These are phyloP conservation scores for Drepana falcataria DNA, from an alignment of 2,888 invertebrate species.

Conservation along the genomic window DNA sequence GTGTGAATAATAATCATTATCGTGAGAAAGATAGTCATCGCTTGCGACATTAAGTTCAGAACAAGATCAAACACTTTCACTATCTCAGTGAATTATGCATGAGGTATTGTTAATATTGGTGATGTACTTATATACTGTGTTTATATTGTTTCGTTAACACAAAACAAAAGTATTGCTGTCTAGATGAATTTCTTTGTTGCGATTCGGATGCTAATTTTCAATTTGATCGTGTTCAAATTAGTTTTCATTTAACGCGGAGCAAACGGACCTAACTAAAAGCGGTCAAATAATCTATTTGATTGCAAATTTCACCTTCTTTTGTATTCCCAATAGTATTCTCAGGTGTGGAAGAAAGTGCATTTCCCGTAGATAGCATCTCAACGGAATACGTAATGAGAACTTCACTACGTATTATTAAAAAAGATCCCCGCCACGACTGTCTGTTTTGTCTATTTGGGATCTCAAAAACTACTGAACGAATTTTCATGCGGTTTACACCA, in stretches of 20 bases:
- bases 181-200: background rate
- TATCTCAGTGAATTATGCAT: conserved; percentile 33
- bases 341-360: conserved; percentile 40
- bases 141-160: conserved; percentile 9
- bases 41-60: conserved; percentile 18
- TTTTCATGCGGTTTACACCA: too few relatives aligned
- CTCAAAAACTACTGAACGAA: too few relatives aligned
- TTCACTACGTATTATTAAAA: too few relatives aligned
- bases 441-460: too few relatives aligned
- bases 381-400: conserved; percentile 15
- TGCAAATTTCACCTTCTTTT: conserved; percentile 61
- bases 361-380: conserved; percentile 35
- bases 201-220: background rate
- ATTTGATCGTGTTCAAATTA: conserved; percentile 8
- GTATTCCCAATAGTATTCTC: conserved; percentile 44
- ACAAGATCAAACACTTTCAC: conserved; percentile 48
- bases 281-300: conserved; percentile 35
- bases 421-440: too few relatives aligned
- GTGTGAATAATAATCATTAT: background rate
- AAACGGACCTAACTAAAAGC: conserved; percentile 35
- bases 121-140: conserved; percentile 6
- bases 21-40: conserved; percentile 8
- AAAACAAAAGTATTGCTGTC: conserved; percentile 2
- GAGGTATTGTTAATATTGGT: conserved; percentile 20
- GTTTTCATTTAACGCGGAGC: conserved; percentile 31